Evolutionary conservation across 2,888 invertebrate species (phyloP).

Genomic region (Kryphioiulus occultus): DNA sequence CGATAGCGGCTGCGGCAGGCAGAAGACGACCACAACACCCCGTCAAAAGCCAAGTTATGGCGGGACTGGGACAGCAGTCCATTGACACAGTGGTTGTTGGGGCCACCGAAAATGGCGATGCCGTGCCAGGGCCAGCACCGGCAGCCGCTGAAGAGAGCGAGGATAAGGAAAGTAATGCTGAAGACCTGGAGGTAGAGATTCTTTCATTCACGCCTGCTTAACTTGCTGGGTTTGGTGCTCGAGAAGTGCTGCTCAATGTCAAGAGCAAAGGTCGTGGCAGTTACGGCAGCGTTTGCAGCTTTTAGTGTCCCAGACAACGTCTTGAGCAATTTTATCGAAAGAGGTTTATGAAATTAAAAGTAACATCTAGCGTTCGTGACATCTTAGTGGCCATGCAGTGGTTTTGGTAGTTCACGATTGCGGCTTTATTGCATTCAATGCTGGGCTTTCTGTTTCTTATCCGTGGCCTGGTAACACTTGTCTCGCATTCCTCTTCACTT

Average conservation of each 20-base stretch:
- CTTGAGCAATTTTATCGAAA: not conserved
- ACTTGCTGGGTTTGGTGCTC: not conserved
- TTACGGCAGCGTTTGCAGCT: not conserved
- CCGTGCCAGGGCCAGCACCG: not conserved
- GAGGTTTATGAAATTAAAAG: not conserved
- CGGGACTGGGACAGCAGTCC: not conserved
- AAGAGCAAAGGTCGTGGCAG: not conserved
- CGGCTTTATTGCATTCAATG: too few species aligned
- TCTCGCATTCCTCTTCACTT: too few species aligned
- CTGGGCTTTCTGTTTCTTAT: too few species aligned
- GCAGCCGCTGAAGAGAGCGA: not conserved
- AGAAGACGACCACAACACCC: conserved; percentile 8
- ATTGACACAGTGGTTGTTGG: not conserved
- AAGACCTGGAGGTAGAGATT: not conserved
- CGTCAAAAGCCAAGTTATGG: conserved; percentile 15
- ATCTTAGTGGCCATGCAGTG: not conserved
- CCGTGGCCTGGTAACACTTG: too few species aligned
- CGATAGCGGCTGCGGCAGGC: not conserved
- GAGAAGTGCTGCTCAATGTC: not conserved
- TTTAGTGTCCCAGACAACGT: not conserved
- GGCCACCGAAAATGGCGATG: not conserved
- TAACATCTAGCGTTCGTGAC: not conserved
- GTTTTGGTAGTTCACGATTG: not conserved
- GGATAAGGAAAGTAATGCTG: conserved; percentile 20
- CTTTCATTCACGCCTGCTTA: not conserved